Evolutionary conservation across 2,113 vertebrate genomes (phyloP), one percentile per base, ranked within the genome.

Genomic region (Toxostoma redivivum): DNA sequence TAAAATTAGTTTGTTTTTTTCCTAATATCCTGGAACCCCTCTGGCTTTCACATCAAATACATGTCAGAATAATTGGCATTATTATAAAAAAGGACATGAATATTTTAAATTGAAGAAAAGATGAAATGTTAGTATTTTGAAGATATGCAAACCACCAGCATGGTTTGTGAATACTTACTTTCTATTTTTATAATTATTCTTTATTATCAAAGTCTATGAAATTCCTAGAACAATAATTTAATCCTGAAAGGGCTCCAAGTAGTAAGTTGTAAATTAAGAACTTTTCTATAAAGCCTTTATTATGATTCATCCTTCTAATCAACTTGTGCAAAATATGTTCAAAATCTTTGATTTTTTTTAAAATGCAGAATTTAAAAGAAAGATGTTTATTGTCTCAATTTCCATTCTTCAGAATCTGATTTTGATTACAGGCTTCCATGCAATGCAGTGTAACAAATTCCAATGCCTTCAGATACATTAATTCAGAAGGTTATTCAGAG

Each of bases 231-330:
- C 19, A 91, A 50, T 81, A 95, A 25, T 86, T 92, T 95, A 30
- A 89, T 54, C 23, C 48, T 66, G 83, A 91, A 96, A 67, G n/a
- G 9, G 11, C 35, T 89, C 38, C 33, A 92, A 82, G 54, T 64
- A 94, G 70, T 73, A 22, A 91, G 48, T 87, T 67, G 72, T 44
- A 94, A 94, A 90, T 80, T 31, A 83, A 93, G n/a, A 76, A 45
- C n/a, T 74, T 96, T 11, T 83, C 54, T 88, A 22, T 45, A 92
- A 87, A 93, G 25, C 33, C n/a, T 57, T 66, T 70, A 83, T 67
- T 83, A 35, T 82, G 40, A 47, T 40, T 94, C 30, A 72, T 60
- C 61, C 83, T 82, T 92, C 73, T 86, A 97, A 88, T 93, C 35
- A 73, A 16, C 22, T 88, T 14, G 15, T 72, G n/a, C 8, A 88